Percentiles rank a stretch among this genome's conserved stretches.
These are phyloP conservation scores for Helicoverpa assulta DNA, from an alignment of 2,888 invertebrate genomes.

Conservation along the genomic window DNA sequence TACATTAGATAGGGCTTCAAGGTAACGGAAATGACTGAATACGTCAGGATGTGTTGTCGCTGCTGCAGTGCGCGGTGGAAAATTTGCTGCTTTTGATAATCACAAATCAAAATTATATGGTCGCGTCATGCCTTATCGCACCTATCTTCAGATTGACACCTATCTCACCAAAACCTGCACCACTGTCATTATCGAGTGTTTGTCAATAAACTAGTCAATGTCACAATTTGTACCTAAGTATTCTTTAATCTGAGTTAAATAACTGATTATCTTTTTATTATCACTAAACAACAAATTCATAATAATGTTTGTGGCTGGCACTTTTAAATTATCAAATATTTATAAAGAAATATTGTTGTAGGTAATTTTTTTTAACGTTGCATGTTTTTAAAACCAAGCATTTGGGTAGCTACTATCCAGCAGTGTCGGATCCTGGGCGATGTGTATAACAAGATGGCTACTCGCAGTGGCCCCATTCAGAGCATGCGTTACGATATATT, in stretches of 20 bases:
- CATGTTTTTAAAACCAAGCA: too few species aligned
- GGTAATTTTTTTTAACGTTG: not conserved
- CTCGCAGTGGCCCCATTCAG: conserved; percentile 5
- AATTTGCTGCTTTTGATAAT: conserved; percentile 33
- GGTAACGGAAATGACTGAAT: not conserved
- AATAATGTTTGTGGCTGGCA: not conserved
- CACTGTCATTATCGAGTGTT: conserved; percentile 21
- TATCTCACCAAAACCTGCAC: conserved; percentile 32
- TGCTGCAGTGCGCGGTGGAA: conserved; percentile 23
- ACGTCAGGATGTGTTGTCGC: not conserved
- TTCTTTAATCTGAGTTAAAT: conserved; percentile 9
- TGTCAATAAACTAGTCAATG: conserved; percentile 29
- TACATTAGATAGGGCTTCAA: not conserved
- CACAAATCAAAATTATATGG: conserved; percentile 14
- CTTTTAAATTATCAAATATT: not conserved
- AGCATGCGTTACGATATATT: conserved; percentile 7
- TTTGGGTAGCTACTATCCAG: not conserved
- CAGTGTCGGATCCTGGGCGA: not conserved
- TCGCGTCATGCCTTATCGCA: conserved; percentile 27
- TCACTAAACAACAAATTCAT: conserved; percentile 19
- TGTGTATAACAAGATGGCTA: not conserved
- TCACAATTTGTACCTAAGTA: conserved; percentile 25
- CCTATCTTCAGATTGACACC: conserved; percentile 18
- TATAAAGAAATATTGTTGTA: too few species aligned
- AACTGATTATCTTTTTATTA: conserved; percentile 17